These are phyloP conservation scores for Beris chalybata DNA, from an alignment of 2,888 invertebrate genomes.

Conservation along the genomic window DNA sequence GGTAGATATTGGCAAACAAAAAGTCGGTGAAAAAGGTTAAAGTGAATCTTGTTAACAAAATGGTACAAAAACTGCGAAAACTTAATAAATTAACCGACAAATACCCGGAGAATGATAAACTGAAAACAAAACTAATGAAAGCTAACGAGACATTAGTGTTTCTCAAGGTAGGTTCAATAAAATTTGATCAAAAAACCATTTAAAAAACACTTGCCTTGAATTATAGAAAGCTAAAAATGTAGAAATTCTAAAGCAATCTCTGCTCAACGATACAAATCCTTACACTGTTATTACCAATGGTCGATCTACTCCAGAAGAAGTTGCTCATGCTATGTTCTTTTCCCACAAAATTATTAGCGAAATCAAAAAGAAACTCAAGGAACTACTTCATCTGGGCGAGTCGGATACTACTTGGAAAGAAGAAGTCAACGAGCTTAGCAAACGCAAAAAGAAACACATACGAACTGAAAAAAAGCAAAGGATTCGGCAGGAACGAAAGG, in stretches of 20 bases:
- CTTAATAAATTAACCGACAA: conserved; percentile 46
- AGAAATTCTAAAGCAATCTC: conserved; percentile 46
- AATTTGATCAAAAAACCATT: background rate
- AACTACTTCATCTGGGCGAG: conserved; percentile 43
- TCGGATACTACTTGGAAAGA: conserved; percentile 45
- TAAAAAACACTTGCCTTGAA: conserved; percentile 3
- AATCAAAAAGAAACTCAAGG: conserved; percentile 43
- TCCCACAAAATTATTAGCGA: conserved; percentile 47
- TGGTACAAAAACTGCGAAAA: conserved; percentile 52
- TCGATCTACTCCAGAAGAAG: conserved; percentile 47
- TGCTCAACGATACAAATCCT: conserved; percentile 46
- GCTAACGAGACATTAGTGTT: conserved; percentile 44
- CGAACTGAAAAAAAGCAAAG: conserved; percentile 32
- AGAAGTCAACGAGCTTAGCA: conserved; percentile 48
- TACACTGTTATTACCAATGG: conserved; percentile 48
- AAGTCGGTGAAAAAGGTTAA: conserved; percentile 48
- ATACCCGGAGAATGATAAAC: conserved; percentile 45
- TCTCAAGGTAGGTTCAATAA: conserved; percentile 43
- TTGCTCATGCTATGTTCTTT: conserved; percentile 48
- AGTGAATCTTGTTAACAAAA: conserved; percentile 48
- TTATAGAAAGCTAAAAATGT: conserved; percentile 45
- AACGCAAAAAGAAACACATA: conserved; percentile 37
- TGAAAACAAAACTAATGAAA: conserved; percentile 45
- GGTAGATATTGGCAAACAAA: conserved; percentile 51
- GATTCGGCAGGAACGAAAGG: conserved; percentile 42